Conservation (phyloP, 2,888 invertebrate genomes). For the Drosophila stalkeri region DNA sequence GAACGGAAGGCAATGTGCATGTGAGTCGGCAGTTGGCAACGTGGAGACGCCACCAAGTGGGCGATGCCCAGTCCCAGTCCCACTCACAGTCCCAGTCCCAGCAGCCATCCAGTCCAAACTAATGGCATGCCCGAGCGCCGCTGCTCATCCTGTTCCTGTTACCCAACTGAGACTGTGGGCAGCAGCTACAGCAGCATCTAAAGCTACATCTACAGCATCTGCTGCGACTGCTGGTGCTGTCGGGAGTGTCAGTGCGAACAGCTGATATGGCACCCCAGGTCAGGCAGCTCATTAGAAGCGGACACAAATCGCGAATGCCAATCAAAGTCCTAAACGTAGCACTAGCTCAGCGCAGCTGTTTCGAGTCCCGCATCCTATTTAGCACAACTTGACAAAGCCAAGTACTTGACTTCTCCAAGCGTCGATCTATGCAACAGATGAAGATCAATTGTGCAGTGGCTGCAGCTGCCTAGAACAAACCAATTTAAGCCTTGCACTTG, state of each 20-base stretch:
- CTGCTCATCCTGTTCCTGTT: conserved; percentile 43
- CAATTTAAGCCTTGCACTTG: no score
- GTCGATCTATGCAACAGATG: neutral
- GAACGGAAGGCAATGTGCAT: conserved; percentile 22
- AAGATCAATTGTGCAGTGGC: neutral
- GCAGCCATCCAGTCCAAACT: conserved; percentile 26
- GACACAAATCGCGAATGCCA: conserved; percentile 30
- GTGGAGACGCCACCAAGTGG: conserved; percentile 47
- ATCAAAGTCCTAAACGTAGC: conserved; percentile 19
- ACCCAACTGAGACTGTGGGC: conserved; percentile 38
- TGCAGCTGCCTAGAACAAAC: neutral
- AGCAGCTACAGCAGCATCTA: conserved; percentile 12
- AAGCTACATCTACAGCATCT: neutral
- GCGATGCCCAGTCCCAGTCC: conserved; percentile 44
- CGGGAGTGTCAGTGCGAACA: conserved; percentile 27
- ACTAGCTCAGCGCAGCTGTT: neutral
- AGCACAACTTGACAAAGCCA: neutral
- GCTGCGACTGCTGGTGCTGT: conserved; percentile 13
- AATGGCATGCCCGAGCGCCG: conserved; percentile 33
- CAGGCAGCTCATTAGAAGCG: conserved; percentile 45
- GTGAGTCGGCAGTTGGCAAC: conserved; percentile 36
- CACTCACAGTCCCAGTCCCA: neutral
- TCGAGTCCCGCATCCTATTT: neutral
- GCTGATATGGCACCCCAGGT: conserved; percentile 29
- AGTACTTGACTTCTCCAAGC: neutral